phyloP scores from a whole-genome alignment of 2,888 invertebrate genomes.

The Danaus chrysippus region DNA sequence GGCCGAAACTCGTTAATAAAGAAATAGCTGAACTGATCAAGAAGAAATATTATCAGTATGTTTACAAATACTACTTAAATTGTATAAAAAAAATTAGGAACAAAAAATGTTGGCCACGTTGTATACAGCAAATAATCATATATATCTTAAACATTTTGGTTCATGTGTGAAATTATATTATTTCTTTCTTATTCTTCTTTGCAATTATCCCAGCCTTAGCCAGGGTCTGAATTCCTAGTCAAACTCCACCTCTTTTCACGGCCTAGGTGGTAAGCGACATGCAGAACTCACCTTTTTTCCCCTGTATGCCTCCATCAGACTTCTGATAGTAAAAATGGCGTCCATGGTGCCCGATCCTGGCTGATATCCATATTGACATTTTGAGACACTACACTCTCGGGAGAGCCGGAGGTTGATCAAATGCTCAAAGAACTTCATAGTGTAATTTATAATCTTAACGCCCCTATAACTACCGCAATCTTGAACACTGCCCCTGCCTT shows the following conservation, averaged over 20 bases:
- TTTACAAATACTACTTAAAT: background rate
- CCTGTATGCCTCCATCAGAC: background rate
- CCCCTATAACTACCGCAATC: constrained; percentile 10
- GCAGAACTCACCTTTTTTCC: background rate
- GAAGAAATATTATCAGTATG: constrained; percentile 80
- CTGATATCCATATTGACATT: constrained; percentile 6
- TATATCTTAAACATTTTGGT: no score
- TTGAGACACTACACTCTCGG: constrained; percentile 3
- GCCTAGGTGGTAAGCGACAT: no score
- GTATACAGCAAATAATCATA: no score
- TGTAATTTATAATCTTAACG: constrained; percentile 2
- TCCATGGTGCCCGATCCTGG: constrained; percentile 1
- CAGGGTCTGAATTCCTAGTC: no score
- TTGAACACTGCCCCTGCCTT: background rate
- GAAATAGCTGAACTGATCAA: constrained; percentile 88
- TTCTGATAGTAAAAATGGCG: background rate
- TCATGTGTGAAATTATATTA: no score
- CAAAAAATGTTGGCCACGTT: no score
- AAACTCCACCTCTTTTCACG: no score
- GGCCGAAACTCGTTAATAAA: constrained; percentile 83
- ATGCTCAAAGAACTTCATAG: constrained; percentile 8
- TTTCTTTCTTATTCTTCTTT: no score
- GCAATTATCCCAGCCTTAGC: no score
- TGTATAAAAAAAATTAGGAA: background rate
- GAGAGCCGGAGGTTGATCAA: background rate